Evolutionary conservation across 2,797 vertebrate species (phyloP), one percentile per base, ranked within the genome.

Genomic region (Myotis findleyi): DNA sequence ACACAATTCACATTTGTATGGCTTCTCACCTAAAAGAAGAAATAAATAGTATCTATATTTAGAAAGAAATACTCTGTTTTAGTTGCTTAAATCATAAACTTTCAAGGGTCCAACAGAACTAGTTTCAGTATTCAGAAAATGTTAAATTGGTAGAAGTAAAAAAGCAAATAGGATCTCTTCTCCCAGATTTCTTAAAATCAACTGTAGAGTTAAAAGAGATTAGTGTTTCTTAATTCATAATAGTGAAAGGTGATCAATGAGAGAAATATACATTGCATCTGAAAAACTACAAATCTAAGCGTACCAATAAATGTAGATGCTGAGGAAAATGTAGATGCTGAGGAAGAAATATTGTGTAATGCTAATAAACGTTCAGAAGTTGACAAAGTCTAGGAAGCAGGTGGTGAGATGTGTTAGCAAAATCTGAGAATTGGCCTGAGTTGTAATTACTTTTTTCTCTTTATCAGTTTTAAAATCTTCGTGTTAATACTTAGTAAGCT

Each of bases 1-100:
- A 1, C 99, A 99, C 36, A 99, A 97, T 30, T 98, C 96, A 97
- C 99, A 99, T 55, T 98, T 98, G 94, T 99, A 99, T 55, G 99
- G 99, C 98, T 99, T 99, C 98, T 99, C 99, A 66, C 99, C 99
- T 99, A 82, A 92, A 86, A 75, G 66, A 83, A 87, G 55, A 97
- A 95, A 93, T 94, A 97, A 41, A 96, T 87, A 95, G 92, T 72
- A 89, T 38, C 44, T 27, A 62, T 64, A 94, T 95, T 97, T 92
- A 94, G 57, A 91, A 92, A 75, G 41, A 95, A 85, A 86, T 57
- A 85, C 11, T 55, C 51, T 87, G 1, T 87, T 79, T 64, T 66
- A 92, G 30, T 92, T 94, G 38, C 49, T 66, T 66, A 89, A 89
- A 23, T 57, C 80, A 96, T 49, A 91, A 81, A 8, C 30, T 93